Conservation (phyloP, 2,113 vertebrate species). For the Noturus placidus region DNA sequence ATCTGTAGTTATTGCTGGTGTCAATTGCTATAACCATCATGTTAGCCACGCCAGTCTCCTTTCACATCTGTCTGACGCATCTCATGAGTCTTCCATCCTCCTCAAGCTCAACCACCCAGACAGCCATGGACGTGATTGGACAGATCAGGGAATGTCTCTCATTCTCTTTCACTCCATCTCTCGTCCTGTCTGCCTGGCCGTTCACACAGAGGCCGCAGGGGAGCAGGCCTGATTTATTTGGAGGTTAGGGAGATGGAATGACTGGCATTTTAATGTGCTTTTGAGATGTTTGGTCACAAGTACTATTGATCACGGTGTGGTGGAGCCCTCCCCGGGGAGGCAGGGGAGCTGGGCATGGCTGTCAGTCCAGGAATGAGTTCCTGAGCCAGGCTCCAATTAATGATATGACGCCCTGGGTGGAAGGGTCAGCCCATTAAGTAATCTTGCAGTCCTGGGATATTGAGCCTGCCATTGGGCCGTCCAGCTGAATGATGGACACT, state of each 20-base stretch:
- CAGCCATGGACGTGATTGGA: conserved; percentile 41
- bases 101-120: conserved; percentile 25
- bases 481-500: conserved; percentile 68
- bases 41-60: conserved; percentile 19
- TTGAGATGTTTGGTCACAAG: conserved; percentile 80
- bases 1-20: neutral
- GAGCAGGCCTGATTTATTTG: conserved; percentile 75
- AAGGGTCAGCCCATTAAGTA: conserved; percentile 75
- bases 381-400: conserved; percentile 72
- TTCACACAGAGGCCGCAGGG: conserved; percentile 63
- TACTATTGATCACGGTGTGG: conserved; percentile 76
- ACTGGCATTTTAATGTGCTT: conserved; percentile 83
- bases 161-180: conserved; percentile 11
- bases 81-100: conserved; percentile 3
- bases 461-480: conserved; percentile 65
- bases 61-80: conserved; percentile 11
- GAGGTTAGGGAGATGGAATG: conserved; percentile 69
- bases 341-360: conserved; percentile 51
- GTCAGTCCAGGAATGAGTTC: conserved; percentile 78
- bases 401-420: conserved; percentile 70
- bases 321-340: conserved; percentile 42
- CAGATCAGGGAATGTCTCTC: conserved; percentile 40
- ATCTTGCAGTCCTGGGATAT: conserved; percentile 68
- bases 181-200: conserved; percentile 44
- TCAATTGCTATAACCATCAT: neutral